These are phyloP conservation scores for Amphimedon queenslandica DNA, from an alignment of 37 sponge, comb jelly and placozoan species.

Conservation along the genomic window DNA sequence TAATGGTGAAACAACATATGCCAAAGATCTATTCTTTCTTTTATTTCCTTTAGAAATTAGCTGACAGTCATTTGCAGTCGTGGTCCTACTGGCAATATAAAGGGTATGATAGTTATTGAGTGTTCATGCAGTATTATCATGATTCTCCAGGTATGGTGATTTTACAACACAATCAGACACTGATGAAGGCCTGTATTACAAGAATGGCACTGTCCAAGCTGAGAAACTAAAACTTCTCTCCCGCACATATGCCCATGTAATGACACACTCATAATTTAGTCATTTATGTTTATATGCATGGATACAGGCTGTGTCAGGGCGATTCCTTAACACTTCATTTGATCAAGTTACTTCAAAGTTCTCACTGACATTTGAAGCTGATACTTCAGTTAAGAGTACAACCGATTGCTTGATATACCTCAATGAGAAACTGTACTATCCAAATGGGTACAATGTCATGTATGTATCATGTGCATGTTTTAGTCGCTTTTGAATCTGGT, in stretches of 20 bases:
- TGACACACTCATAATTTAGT: too few species aligned
- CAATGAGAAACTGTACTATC: slow-evolving; percentile 65
- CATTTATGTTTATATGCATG: too few species aligned
- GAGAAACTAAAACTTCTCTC: slow-evolving; percentile 57
- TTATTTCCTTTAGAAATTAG: slow-evolving; percentile 28
- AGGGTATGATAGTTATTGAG: slow-evolving; percentile 20
- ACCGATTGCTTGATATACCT: slow-evolving; percentile 59
- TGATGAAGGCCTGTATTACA: slow-evolving; percentile 56
- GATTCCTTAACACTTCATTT: slow-evolving; percentile 36
- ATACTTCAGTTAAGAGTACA: slow-evolving; percentile 5
- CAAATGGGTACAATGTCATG: slow-evolving; percentile 55
- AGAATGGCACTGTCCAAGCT: slow-evolving; percentile 53
- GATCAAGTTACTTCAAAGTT: slow-evolving; percentile 35
- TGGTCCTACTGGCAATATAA: slow-evolving; percentile 80
- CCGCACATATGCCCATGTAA: slow-evolving; percentile 61
- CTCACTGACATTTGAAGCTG: slow-evolving; percentile 23
- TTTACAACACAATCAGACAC: slow-evolving; percentile 53
- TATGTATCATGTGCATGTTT: not conserved
- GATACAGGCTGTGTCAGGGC: slow-evolving; percentile 62
- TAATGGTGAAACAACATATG: slow-evolving; percentile 8
- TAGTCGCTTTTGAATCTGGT: too few species aligned
- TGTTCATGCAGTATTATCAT: not conserved
- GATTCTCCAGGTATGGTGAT: slow-evolving; percentile 35
- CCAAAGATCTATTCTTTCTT: not conserved
- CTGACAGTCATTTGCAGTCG: slow-evolving; percentile 51